Base-by-base conservation (phyloP, 2,113 vertebrate species). In the Paedocypris sp. region DNA sequence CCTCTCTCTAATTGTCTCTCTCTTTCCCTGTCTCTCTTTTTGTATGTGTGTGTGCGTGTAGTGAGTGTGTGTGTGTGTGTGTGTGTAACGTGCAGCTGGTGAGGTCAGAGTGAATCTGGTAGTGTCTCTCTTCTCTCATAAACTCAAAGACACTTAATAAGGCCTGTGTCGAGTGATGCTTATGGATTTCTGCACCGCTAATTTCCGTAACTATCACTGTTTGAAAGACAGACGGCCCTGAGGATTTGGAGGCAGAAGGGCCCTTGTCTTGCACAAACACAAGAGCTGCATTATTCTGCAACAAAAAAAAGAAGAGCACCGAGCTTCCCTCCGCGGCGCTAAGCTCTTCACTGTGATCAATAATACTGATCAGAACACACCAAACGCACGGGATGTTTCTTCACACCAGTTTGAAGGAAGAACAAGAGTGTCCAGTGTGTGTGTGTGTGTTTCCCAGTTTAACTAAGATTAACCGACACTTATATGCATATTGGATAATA, bases 171-270 rank as follows among this genome's bases (percentile, higher is more conserved):
- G 94, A 97, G 77, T 88, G 94, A 97, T 79, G 84, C 82, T 91
- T 79, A 80, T 79, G 89, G 88, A 87, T 96, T 95, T 97, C 90
- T 93, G 89, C 82, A 76, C 88, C 23, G 78, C 90, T 95, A 92
- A 94, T 97, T 98, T 97, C 93, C 91, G 86, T 94, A 93, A 95
- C 93, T 91, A 93, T 93, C 87, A 85, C 89, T 83, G 91, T 88
- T 82, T 97, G 93, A 97, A 91, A 96, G 92, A 95, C 80, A 88
- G 92, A 95, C 80, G 88, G 89, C 92, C 82, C 63, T 71, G 71
- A 84, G 89, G 87, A 91, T 90, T 90, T 89, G 65, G 83, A 79
- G 65, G 77, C 76, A 76, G 79, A 78, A 84, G 75, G 86, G 77
- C 83, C 76, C 86, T 86, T 74, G 80, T 87, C 84, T 87, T 77